A percentile compares a stretch with the other conserved stretches of the same genome.
Conservation (phyloP, 2,888 invertebrate genomes). For the Orthosia incerta region DNA sequence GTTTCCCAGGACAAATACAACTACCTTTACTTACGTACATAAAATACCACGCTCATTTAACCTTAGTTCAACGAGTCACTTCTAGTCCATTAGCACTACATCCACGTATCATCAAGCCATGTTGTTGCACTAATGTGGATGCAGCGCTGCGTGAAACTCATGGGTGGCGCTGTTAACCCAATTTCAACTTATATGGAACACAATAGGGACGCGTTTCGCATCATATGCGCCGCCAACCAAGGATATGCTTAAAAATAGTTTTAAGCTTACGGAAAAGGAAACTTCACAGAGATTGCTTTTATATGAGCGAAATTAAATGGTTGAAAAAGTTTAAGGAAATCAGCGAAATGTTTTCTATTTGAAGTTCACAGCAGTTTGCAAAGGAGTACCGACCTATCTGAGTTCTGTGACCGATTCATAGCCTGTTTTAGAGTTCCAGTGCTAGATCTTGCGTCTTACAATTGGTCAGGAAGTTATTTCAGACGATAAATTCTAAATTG, state of each 20-base stretch:
- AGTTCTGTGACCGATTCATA: too few relatives aligned
- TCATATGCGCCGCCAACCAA: conserved; percentile 44
- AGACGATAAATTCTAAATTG: neutral
- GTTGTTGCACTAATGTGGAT: conserved; percentile 62
- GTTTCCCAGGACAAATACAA: too few relatives aligned
- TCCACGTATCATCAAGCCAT: conserved; percentile 47
- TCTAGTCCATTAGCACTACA: conserved; percentile 39
- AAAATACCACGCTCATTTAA: neutral
- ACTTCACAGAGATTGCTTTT: conserved; percentile 44
- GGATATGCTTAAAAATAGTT: conserved; percentile 50
- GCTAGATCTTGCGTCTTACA: neutral
- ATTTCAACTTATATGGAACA: conserved; percentile 67
- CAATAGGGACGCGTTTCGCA: conserved; percentile 65
- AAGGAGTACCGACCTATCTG: neutral
- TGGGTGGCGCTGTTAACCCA: conserved; percentile 71
- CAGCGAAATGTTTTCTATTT: neutral
- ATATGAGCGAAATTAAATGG: conserved; percentile 30
- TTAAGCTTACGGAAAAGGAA: conserved; percentile 45
- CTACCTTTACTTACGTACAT: neutral
- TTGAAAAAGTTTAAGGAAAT: conserved; percentile 16
- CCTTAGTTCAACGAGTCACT: conserved; percentile 15
- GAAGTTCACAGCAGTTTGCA: neutral
- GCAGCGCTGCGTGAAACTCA: conserved; percentile 71
- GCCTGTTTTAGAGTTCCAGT: neutral
- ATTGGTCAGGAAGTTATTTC: neutral